Percentiles rank a stretch among this genome's conserved stretches.
Conservation (phyloP, 1,140 invertebrate species). For the Pinna nobilis region DNA sequence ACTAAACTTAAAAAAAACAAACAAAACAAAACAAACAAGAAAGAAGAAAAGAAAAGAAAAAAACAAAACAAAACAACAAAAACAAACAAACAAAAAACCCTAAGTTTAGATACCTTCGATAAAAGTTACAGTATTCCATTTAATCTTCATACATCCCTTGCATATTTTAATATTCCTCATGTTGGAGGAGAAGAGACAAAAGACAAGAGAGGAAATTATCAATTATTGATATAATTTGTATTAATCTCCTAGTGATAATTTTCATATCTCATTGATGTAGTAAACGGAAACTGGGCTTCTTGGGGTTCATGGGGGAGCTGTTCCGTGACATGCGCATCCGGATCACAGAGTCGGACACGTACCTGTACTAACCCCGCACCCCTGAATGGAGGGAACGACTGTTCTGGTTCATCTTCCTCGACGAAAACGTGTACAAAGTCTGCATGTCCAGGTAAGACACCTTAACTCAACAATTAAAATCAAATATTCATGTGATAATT, state of each 20-base stretch:
- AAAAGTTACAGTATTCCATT: neutral
- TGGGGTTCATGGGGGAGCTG: slow-evolving; percentile 32
- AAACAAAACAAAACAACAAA: too few species aligned
- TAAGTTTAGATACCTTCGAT: neutral
- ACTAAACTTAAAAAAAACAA: too few species aligned
- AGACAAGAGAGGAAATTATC: neutral
- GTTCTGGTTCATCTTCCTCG: slow-evolving; percentile 22
- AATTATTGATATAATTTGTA: too few species aligned
- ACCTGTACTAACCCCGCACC: slow-evolving; percentile 43
- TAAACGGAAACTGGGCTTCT: slow-evolving; percentile 36
- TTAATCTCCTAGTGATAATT: too few species aligned
- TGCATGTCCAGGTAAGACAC: neutral
- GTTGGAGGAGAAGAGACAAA: neutral
- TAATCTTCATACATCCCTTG: neutral
- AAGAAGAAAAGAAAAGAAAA: too few species aligned
- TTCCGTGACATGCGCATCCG: slow-evolving; percentile 51
- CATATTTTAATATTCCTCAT: neutral
- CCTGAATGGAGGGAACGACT: slow-evolving; percentile 31
- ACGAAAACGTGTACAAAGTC: slow-evolving; percentile 16
- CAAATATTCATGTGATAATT: too few species aligned
- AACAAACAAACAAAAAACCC: too few species aligned
- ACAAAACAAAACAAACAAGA: too few species aligned
- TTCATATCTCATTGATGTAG: neutral
- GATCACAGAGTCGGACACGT: slow-evolving; percentile 32
- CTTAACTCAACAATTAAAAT: neutral